A percentile compares a stretch with the other conserved stretches of the same genome.
Conservation (phyloP, 2,888 invertebrate genomes). For the Blera fallax region DNA sequence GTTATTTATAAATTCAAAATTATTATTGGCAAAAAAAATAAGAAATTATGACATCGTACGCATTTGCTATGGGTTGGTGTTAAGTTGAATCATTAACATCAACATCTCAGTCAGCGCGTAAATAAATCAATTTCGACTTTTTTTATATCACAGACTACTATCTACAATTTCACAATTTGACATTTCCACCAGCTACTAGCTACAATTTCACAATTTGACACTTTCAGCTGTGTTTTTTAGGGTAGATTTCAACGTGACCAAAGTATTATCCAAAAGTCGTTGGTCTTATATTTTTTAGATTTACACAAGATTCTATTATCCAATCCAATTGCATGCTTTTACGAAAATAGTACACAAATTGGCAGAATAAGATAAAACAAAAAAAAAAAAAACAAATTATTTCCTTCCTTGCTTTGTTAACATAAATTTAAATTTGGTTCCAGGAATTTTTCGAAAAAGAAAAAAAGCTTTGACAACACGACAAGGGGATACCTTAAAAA, state of each 20-base stretch:
- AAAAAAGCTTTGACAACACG: neutral
- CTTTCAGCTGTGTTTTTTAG: neutral
- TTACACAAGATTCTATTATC: neutral
- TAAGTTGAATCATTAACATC: neutral
- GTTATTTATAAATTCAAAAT: slow-evolving; percentile 21
- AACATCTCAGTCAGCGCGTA: neutral
- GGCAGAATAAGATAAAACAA: neutral
- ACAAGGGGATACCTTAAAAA: neutral
- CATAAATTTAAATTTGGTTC: neutral
- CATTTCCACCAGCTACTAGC: neutral
- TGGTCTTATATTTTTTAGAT: neutral
- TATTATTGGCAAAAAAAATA: neutral
- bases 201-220: neutral
- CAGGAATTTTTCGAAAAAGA: neutral
- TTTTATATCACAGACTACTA: neutral
- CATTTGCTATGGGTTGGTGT: neutral
- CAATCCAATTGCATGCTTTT: neutral
- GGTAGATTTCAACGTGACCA: neutral
- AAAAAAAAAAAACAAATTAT: neutral
- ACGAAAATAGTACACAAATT: neutral
- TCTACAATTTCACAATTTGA: neutral
- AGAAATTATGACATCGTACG: neutral
- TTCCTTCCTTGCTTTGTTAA: neutral
- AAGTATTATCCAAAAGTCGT: neutral
- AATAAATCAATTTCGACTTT: slow-evolving; percentile 1